Base-by-base conservation (phyloP, 2,888 invertebrate genomes). In the Coecobrya sp. region DNA sequence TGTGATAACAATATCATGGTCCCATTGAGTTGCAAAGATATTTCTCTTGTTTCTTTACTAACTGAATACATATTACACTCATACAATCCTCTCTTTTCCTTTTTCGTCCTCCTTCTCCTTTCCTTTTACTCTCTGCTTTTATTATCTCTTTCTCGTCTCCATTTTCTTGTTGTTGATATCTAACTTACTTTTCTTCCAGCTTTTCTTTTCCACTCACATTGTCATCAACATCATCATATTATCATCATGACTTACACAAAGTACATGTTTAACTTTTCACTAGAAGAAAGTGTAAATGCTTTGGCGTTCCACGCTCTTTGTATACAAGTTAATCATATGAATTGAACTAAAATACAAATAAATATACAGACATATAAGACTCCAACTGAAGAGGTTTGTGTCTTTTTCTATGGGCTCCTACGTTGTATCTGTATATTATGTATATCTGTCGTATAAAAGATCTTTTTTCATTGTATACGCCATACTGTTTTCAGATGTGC, bases 1-100 rank as follows among this genome's bases (percentile, higher is more conserved):
- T 89, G 86, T 94, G 93, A 94, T 94, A 94, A 94, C 94, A 94
- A 94, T 94, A 94, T 94, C 94, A 92, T 89, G 92, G 82, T 88
- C 70, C 90, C 93, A 92, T 89, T 87, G 86, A 90, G 90, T 93
- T 93, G 93, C 92, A 89, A 90, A 91, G 91, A 92, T 92, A 90
- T 92, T 93, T 91, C 91, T 93, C 93, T 91, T 93, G 92, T 93
- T 88, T 93, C 93, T 82, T 92, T 89, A 82, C 88, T 81, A 55
- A 73, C 62, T 89, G 89, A 92, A 86, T 89, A 70, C 82, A 92
- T 70, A 86, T 76, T 79, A 59, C 73, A 45, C 10, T 65, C 76
- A 65, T 76, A 81, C 36, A 52, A 59, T 85, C 55, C 52, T 70
- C 68, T 87, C 73, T 76, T 27, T 87, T 59, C 62, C n/a, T 65